Evolutionary conservation across 2,888 invertebrate species (phyloP), one percentile per base, ranked within the genome.

Genomic region (Yponomeuta plumbellus): DNA sequence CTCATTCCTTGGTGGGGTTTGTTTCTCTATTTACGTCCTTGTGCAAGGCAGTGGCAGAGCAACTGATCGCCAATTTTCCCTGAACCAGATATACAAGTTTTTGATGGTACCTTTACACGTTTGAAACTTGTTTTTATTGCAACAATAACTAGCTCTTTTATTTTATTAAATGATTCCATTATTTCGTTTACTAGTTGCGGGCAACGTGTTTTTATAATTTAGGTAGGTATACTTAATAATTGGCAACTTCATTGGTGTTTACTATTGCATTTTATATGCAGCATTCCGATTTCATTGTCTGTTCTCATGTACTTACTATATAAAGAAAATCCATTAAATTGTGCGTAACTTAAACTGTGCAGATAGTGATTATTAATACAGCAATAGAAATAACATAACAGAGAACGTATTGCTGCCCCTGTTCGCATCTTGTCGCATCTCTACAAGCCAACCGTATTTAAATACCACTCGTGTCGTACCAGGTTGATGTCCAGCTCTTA

Each of bases 1-100:
- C 68, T 70, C 73, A 77, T 80, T 79, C 81, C 81, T 75, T 73
- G 71, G 72, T 72, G 72, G 79, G 76, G 82, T 86, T 84, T 83
- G 81, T 85, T 79, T 82, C 80, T 77, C 75, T 75, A 74, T 70
- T 72, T 71, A 57, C 5, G 44, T 52, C 44, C 23, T 22, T 11
- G n/a, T 59, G 23, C 20, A 59, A 21, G 22, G 21, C 21, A 17
- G 44, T 52, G 44, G 13, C 44, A 52, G 17, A 13, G 44, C 44
- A 52, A 52, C 34, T 13, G 17, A 52, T 13, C 17, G 44, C 13
- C 44, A 52, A 52, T 52, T 52, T 52, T 52, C 44, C 44, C 44
- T 52, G 44, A 52, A 52, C 44, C 17, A 52, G 44, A 13, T 17
- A 13, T 52, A 52, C 44, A 17, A 52, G 44, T 52, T 52, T 52